Conservation (phyloP, 2,888 invertebrate genomes). For the Brachynemurus nebulosus region DNA sequence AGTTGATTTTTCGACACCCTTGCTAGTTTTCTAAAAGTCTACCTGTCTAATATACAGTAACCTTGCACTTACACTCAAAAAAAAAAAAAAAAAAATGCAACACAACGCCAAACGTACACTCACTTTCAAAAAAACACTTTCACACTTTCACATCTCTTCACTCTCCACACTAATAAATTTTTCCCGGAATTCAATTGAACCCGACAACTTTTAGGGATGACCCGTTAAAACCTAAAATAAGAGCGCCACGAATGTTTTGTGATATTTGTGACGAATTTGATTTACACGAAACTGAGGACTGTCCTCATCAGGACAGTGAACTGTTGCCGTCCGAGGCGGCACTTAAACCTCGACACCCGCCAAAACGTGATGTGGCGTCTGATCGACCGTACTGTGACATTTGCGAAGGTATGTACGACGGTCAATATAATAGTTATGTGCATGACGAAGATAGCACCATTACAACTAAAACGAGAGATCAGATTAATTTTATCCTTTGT, state of each 20-base stretch:
- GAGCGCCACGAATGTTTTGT: slow-evolving; percentile 79
- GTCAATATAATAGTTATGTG: too few relatives aligned
- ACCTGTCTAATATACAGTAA: too few relatives aligned
- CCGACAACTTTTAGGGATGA: slow-evolving; percentile 4
- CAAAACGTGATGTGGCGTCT: slow-evolving; percentile 28
- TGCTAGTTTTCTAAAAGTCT: too few relatives aligned
- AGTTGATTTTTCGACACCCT: too few relatives aligned
- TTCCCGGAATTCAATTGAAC: not conserved
- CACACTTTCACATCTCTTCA: not conserved
- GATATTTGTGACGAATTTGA: slow-evolving; percentile 97
- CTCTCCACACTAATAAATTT: not conserved
- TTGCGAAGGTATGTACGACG: slow-evolving; percentile 80
- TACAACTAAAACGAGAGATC: too few relatives aligned
- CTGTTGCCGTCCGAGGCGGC: slow-evolving; percentile 28
- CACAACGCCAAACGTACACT: not conserved
- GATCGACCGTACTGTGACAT: slow-evolving; percentile 78
- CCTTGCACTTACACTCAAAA: too few relatives aligned
- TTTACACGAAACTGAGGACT: slow-evolving; percentile 94
- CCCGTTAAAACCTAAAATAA: slow-evolving; percentile 27
- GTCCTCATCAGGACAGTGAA: slow-evolving; percentile 67
- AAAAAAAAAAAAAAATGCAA: too few relatives aligned
- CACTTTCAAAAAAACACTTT: not conserved
- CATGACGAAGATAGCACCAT: too few relatives aligned
- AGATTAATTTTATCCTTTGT: too few relatives aligned
- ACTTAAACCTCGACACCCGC: not conserved